A percentile compares a stretch with the other conserved stretches of the same genome.
Evolutionary conservation across 2,888 invertebrate genomes (phyloP).

Genomic region (Amphipoea lucens): DNA sequence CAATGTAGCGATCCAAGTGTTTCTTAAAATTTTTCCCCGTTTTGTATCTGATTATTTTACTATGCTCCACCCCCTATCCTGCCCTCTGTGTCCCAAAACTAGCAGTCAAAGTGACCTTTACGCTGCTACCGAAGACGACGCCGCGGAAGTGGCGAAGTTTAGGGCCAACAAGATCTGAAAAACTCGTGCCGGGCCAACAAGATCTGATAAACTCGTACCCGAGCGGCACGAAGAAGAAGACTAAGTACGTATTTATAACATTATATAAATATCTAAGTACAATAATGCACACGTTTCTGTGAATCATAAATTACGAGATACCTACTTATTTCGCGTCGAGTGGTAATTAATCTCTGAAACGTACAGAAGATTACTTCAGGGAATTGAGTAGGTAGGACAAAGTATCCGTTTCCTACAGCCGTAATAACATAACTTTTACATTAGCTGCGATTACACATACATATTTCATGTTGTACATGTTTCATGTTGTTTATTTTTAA

Average conservation of each 20-base stretch:
- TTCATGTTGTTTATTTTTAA: neutral
- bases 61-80: neutral
- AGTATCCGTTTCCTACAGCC: constrained; percentile 30
- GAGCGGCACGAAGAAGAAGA: neutral
- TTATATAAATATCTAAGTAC: constrained; percentile 4
- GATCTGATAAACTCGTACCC: neutral
- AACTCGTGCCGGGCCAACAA: neutral
- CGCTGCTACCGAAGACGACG: neutral
- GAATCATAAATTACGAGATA: constrained; percentile 53
- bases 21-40: neutral
- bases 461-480: neutral
- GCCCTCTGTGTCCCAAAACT: neutral
- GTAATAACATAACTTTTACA: constrained; percentile 59
- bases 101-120: neutral
- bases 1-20: neutral
- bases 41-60: neutral
- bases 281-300: constrained; percentile 37
- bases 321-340: constrained; percentile 52
- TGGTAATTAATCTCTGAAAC: constrained; percentile 61
- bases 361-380: constrained; percentile 62
- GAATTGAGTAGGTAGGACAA: constrained; percentile 54
- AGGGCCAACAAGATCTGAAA: neutral
- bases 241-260: neutral
- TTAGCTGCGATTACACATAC: constrained; percentile 27
- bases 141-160: neutral